These are phyloP conservation scores for Gadus macrocephalus DNA, from an alignment of 2,113 vertebrate genomes.

Conservation along the genomic window DNA sequence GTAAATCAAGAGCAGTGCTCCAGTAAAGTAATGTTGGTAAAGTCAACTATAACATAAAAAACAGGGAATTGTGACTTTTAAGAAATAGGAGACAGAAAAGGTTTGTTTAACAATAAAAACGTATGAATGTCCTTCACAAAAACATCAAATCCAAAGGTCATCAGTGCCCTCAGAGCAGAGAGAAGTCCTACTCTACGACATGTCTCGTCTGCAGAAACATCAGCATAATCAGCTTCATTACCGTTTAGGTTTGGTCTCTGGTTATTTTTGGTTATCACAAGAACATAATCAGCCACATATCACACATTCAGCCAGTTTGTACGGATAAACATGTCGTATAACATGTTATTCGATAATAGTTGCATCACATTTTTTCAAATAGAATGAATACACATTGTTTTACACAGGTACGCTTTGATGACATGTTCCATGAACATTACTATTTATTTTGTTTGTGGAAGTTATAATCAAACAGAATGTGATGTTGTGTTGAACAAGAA, in stretches of 20 bases:
- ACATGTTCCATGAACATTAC: slow-evolving; percentile 12
- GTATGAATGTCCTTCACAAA: slow-evolving; percentile 12
- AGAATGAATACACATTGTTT: slow-evolving; percentile 17
- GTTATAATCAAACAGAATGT: slow-evolving; percentile 19
- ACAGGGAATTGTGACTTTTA: slow-evolving; percentile 26
- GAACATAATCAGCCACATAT: slow-evolving; percentile 2
- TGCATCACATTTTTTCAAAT: not conserved
- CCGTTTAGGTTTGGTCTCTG: slow-evolving; percentile 60
- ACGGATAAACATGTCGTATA: slow-evolving; percentile 32
- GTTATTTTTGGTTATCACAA: slow-evolving; percentile 63
- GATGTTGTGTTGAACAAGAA: slow-evolving; percentile 26
- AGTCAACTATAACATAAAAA: too few species aligned
- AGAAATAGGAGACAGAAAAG: slow-evolving; percentile 18
- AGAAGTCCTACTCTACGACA: slow-evolving; percentile 2
- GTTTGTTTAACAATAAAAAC: slow-evolving; percentile 40
- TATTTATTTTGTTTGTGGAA: slow-evolving; percentile 1
- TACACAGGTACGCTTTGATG: slow-evolving; percentile 15
- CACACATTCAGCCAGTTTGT: slow-evolving; percentile 8
- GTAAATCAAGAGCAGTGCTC: slow-evolving; percentile 44
- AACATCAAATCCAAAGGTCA: slow-evolving; percentile 27
- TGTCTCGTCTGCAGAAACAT: slow-evolving; percentile 54
- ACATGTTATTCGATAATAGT: slow-evolving; percentile 17
- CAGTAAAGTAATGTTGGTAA: slow-evolving; percentile 4
- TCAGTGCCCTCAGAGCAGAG: too few species aligned
- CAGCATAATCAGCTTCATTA: slow-evolving; percentile 22